Evolutionary conservation across 2,113 vertebrate species (phyloP).

Genomic region (Crotophaga sulcirostris): DNA sequence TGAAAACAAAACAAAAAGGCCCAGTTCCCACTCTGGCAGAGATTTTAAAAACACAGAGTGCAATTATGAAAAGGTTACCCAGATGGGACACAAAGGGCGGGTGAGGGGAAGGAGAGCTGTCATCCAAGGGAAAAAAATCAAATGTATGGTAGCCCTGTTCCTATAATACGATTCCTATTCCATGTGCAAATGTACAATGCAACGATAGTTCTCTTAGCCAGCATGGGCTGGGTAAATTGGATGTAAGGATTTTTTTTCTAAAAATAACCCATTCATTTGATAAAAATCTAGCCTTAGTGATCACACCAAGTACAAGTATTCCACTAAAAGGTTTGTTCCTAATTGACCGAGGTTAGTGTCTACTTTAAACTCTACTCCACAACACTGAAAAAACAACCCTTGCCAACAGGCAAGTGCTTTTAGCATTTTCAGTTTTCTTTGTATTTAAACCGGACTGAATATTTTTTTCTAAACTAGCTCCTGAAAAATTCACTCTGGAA

Average conservation of each 20-base stretch:
- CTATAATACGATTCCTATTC: constrained; percentile 7
- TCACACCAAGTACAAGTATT: neutral
- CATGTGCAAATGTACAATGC: constrained; percentile 37
- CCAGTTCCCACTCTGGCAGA: neutral
- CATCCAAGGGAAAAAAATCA: constrained; percentile 33
- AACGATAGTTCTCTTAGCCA: constrained; percentile 31
- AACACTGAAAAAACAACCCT: neutral
- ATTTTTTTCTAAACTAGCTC: neutral
- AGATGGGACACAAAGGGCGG: constrained; percentile 25
- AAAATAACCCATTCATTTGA: constrained; percentile 29
- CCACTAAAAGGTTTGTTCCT: neutral
- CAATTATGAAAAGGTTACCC: constrained; percentile 46
- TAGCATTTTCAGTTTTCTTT: neutral
- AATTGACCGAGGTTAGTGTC: neutral
- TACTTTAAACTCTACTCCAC: neutral
- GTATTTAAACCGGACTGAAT: neutral
- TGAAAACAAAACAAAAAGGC: neutral
- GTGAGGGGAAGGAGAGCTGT: constrained; percentile 46
- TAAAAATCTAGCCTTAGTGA: constrained; percentile 30
- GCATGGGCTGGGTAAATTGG: constrained; percentile 16
- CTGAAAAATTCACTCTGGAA: neutral
- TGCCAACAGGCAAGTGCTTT: neutral
- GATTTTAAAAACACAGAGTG: constrained; percentile 39
- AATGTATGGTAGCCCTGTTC: constrained; percentile 19
- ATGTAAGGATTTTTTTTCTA: neutral